phyloP scores from a whole-genome alignment of 2,113 vertebrate genomes.

The Addax nasomaculatus region DNA sequence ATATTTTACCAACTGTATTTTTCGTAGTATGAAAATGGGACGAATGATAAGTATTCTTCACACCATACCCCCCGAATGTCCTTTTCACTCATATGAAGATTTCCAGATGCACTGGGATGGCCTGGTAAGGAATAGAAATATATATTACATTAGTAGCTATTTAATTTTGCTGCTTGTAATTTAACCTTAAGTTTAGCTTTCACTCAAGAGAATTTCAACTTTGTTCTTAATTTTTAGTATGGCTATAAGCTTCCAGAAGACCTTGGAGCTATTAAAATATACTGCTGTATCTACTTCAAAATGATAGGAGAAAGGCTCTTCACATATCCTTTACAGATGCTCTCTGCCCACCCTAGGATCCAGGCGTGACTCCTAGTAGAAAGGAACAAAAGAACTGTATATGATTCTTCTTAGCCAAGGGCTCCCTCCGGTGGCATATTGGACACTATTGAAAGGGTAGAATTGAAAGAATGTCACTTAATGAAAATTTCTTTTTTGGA shows the following conservation, averaged over 20 bases:
- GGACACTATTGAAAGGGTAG: neutral
- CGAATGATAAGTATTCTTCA: constrained; percentile 87
- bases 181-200: constrained; percentile 15
- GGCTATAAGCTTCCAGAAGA: constrained; percentile 90
- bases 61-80: constrained; percentile 82
- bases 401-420: constrained; percentile 4
- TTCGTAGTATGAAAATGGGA: constrained; percentile 93
- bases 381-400: neutral
- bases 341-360: neutral
- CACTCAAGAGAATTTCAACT: neutral
- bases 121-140: constrained; percentile 81
- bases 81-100: constrained; percentile 86
- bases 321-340: constrained; percentile 86
- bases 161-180: neutral
- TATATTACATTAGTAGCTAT: neutral
- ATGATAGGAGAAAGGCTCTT: constrained; percentile 85
- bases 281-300: constrained; percentile 91
- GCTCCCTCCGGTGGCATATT: constrained; percentile 48
- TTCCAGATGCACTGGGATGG: constrained; percentile 88
- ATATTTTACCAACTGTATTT: constrained; percentile 21
- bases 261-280: constrained; percentile 75
- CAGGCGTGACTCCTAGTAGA: neutral
- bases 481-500: neutral
- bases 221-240: constrained; percentile 82
- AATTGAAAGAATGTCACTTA: neutral